phyloP scores from a whole-genome alignment of 2,113 vertebrate species.

The Neoarius graeffei region DNA sequence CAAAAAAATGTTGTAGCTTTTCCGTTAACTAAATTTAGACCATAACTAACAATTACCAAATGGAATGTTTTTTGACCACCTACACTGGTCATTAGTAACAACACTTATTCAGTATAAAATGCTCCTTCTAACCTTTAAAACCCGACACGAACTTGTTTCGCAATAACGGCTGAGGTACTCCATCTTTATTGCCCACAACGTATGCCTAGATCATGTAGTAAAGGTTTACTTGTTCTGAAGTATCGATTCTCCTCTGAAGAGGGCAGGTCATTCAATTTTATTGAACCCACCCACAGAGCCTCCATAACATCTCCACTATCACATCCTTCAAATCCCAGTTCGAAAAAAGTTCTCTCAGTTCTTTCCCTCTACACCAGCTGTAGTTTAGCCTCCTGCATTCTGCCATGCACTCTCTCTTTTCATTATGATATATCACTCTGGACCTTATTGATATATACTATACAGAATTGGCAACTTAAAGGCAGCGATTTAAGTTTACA shows the following conservation, averaged over 20 bases:
- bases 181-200: constrained; percentile 1
- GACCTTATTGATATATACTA: background rate
- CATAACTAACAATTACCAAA: background rate
- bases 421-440: background rate
- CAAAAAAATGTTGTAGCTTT: too few relatives aligned
- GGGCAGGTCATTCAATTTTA: constrained; percentile 36
- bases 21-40: too few relatives aligned
- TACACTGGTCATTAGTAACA: background rate
- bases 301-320: constrained; percentile 17
- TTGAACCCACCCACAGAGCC: constrained; percentile 31
- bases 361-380: background rate
- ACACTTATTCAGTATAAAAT: background rate
- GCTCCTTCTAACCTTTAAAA: constrained; percentile 10
- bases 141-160: background rate
- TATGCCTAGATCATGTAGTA: constrained; percentile 12
- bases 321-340: constrained; percentile 22
- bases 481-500: background rate
- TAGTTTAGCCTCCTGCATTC: background rate
- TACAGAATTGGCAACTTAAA: background rate
- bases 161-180: background rate
- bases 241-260: constrained; percentile 17
- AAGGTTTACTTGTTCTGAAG: constrained; percentile 30
- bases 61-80: too few relatives aligned
- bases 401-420: background rate
- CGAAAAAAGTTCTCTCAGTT: background rate